These are phyloP conservation scores for Labeo catla DNA, from an alignment of 2,113 vertebrate species.

Conservation along the genomic window DNA sequence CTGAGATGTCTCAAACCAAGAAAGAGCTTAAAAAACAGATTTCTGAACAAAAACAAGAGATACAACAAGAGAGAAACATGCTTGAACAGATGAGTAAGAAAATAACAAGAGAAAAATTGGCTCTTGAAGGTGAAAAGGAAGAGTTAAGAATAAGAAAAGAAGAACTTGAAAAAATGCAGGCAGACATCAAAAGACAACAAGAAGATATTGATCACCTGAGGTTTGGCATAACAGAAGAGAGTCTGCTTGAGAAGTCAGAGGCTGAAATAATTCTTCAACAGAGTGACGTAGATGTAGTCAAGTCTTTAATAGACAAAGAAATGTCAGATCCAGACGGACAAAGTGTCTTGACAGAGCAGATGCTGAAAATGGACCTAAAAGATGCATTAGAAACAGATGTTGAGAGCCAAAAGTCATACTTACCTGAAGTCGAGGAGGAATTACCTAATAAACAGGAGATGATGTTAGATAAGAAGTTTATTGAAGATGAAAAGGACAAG, in stretches of 20 bases:
- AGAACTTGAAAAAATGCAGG: background rate
- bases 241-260: slow-evolving; percentile 8
- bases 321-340: background rate
- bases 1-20: background rate
- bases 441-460: background rate
- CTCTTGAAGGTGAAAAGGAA: slow-evolving; percentile 11
- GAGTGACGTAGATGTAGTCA: background rate
- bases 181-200: background rate
- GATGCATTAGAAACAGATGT: background rate
- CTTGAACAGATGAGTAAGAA: slow-evolving; percentile 22
- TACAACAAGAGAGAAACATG: slow-evolving; percentile 26
- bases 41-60: slow-evolving; percentile 40
- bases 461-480: background rate
- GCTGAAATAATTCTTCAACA: background rate
- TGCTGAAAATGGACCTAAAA: background rate
- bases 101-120: background rate
- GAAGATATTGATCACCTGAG: background rate
- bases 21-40: background rate
- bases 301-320: background rate
- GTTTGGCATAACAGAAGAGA: background rate
- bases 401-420: background rate
- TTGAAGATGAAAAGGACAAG: background rate
- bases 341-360: background rate
- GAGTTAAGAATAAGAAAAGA: background rate
- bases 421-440: background rate